Evolutionary conservation across 1,140 invertebrate species (phyloP), one percentile per base, ranked within the genome.

Genomic region (Ridgeia piscesae): DNA sequence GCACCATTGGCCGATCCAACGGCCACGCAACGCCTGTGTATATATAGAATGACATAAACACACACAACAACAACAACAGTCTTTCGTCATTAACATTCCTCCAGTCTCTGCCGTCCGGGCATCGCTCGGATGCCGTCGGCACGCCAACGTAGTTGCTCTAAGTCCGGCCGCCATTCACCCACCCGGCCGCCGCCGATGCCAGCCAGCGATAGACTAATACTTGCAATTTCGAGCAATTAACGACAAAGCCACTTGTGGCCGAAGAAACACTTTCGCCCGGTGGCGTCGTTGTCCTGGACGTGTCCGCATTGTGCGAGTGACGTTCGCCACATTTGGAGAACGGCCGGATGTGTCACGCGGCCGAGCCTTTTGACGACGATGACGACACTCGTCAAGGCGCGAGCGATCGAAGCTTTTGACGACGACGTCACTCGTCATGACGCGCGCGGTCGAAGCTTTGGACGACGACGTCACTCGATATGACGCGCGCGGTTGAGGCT

Each of bases 181-280:
- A 21, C 58, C 11, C 2, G 14, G 2, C 11, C 2, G 14, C 17
- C 58, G 58, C 58, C 58, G 58, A 21, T 77, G 58, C 58, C 58
- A 77, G 58, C 58, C 58, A 77, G 58, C 14, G 58, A 77, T 77
- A 77, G 11, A 77, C 58, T 77, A 77, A 8, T 77, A 77, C 11
- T 77, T 77, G 58, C 58, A 77, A 77, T 77, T 77, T 77, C 58
- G 58, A 77, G 58, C 58, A 77, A 77, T 77, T 77, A 77, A 77
- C 58, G 58, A 77, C 58, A 14, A 14, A 27, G 58, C 11, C 17
- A 77, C 17, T 17, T 11, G 11, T 21, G 58, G 58, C 27, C 58
- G 58, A 77, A 77, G 58, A 77, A 77, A 77, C 58, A 77, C 58
- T 77, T 77, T 77, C 58, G 0, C 58, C 58, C 58, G 58, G 58